phyloP scores from a whole-genome alignment of 2,113 vertebrate species.

The Cyphomyrus discorhynchus region DNA sequence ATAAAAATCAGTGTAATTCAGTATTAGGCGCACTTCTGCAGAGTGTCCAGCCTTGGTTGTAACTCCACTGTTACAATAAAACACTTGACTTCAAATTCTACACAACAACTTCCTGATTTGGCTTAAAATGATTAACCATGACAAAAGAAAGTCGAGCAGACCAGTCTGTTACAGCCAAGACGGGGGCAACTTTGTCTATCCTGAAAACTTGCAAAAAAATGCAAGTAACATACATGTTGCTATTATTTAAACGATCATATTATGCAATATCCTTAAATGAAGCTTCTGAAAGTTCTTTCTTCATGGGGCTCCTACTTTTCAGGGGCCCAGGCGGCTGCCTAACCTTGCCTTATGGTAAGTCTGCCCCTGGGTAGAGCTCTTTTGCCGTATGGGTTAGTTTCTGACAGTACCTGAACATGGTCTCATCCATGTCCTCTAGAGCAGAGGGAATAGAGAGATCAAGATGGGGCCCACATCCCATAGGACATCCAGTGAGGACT shows the following conservation, averaged over 20 bases:
- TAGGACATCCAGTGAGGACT: background rate
- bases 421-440: background rate
- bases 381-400: background rate
- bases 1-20: too few species aligned
- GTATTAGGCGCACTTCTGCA: too few species aligned
- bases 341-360: background rate
- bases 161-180: background rate
- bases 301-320: background rate
- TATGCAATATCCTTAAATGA: background rate
- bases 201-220: background rate
- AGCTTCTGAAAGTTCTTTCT: background rate
- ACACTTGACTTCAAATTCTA: too few species aligned
- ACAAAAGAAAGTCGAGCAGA: background rate
- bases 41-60: too few species aligned
- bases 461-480: background rate
- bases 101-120: too few species aligned
- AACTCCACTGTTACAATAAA: too few species aligned
- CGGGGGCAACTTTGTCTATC: background rate
- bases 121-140: background rate
- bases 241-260: background rate
- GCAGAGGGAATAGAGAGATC: background rate
- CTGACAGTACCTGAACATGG: background rate
- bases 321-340: background rate
- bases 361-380: background rate
- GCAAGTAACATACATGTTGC: too few species aligned